phyloP scores from a whole-genome alignment of 2,888 invertebrate genomes.

The Drosophila kambysellisi region DNA sequence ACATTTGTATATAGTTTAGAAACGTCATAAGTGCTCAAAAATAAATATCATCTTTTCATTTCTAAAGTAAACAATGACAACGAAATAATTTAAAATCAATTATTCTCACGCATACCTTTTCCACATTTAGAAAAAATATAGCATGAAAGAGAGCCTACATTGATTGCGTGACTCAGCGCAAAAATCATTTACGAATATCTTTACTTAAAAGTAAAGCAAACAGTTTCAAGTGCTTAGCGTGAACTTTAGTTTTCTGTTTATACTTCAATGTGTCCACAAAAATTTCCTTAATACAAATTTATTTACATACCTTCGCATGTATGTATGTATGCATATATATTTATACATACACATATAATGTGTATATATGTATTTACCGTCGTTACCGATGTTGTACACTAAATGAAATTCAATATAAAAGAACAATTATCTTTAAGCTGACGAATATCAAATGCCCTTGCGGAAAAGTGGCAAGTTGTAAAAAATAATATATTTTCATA shows the following conservation, averaged over 20 bases:
- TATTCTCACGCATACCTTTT: conserved; percentile 71
- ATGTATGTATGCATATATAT: background rate
- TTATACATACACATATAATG: background rate
- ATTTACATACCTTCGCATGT: conserved; percentile 32
- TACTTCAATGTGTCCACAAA: conserved; percentile 40
- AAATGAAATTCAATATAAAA: background rate
- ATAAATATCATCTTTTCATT: conserved; percentile 74
- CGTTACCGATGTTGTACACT: conserved; percentile 1
- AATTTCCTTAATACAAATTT: conserved; percentile 45
- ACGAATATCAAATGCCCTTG: conserved; percentile 2
- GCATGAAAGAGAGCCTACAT: conserved; percentile 59
- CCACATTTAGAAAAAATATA: conserved; percentile 53
- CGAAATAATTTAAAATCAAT: conserved; percentile 75
- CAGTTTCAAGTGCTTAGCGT: conserved; percentile 60
- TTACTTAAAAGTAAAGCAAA: conserved; percentile 59
- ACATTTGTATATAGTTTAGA: conserved; percentile 29
- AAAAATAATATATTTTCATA: background rate
- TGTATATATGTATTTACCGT: background rate
- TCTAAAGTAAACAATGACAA: conserved; percentile 74
- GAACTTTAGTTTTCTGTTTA: conserved; percentile 53
- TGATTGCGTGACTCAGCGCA: conserved; percentile 64
- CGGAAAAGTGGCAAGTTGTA: too few species aligned
- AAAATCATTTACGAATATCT: conserved; percentile 59
- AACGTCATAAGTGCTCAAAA: conserved; percentile 52
- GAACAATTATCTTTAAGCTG: background rate